Base-by-base conservation (phyloP, 1,140 invertebrate genomes). In the Diorhabda elongata region DNA sequence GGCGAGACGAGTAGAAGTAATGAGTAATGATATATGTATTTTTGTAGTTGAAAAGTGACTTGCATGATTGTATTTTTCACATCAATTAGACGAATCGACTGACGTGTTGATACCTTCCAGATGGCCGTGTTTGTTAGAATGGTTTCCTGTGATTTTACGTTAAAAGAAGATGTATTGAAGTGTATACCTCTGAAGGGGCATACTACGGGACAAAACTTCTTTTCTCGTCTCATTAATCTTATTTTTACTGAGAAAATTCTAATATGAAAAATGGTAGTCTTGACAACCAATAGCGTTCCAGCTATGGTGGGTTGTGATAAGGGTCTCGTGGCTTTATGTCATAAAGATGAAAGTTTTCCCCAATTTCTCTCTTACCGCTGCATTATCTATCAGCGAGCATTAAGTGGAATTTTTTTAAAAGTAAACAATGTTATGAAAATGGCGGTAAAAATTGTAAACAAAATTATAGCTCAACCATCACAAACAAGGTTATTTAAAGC, bases 101-200 rank as follows among this genome's bases (percentile, higher is more conserved):
- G 68, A 67, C 61, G 44, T 61, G 43, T 67, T 58, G 68, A 69
- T 26, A 65, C 63, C 52, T 42, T 3, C 8, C 67, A 45, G 47
- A 45, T 68, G 47, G 47, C 56, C 7, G 56, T 69, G 56, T 69
- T 58, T 42, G 56, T 69, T 56, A 43, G 68, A 58, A 69, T 69
- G 68, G 61, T 69, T 26, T 66, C 61, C 60, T 45, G 58, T 69
- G 58, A 69, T 69, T 69, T 67, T 69, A 67, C 52, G 58, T 45
- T 69, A 1, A 69, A 69, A 66, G 68, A 69, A 69, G 64, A 69
- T 11, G 5, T 66, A 41, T 61, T 69, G 52, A 69, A 69, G 58
- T 58, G 57, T 59, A 67, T 69, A 9, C 64, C 68, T 67, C 52
- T 69, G 64, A 58, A 63, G 43, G 45, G 2, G 43, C 61, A 44